Evolutionary conservation across 2,888 invertebrate genomes (phyloP), one percentile per base, ranked within the genome.

Genomic region (Phania funesta): DNA sequence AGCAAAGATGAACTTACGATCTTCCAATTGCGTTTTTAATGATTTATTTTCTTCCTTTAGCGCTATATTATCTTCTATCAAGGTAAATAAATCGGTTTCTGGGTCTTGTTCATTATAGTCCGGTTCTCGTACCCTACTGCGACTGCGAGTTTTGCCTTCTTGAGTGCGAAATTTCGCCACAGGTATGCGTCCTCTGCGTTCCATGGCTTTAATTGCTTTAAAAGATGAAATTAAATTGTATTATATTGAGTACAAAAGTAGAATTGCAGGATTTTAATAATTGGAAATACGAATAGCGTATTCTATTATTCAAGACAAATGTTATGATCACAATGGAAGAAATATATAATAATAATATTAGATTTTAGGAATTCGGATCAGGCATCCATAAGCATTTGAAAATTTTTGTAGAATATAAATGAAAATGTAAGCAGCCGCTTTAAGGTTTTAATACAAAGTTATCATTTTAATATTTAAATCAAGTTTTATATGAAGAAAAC

Each of bases 31-130:
- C n/a, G 87, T 77, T 68, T 89, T 90, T 3, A 91, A 84, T 3
- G 88, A 87, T 77, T 90, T 89, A 67, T 91, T 91, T 84, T 90
- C 90, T 80, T 91, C 91, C 78, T 90, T 90, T 0, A 91, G 76
- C 0, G 90, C 89, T 75, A 91, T 91, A 71, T 91, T 91, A 50
- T 91, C 91, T 84, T 91, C 91, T 0, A 91, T 82, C 32, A 91
- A 78, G 4, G 90, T 90, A 52, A 91, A 91, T 62, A 90, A 86
- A 86, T 91, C 90, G 44, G 90, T 90, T 84, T 91, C 91, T 2
- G 90, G 90, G 84, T 91, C 90, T 79, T 90, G 89, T 41, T 90
- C 88, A 83, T 90, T 90, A 62, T 90, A 90, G 74, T 90, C 90
- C 1, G 90, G 90, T 56, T 91, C 90, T 7, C 90, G 87, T 2